Base-by-base conservation (phyloP, 2,113 vertebrate genomes). In the Phyllostomus hastatus region DNA sequence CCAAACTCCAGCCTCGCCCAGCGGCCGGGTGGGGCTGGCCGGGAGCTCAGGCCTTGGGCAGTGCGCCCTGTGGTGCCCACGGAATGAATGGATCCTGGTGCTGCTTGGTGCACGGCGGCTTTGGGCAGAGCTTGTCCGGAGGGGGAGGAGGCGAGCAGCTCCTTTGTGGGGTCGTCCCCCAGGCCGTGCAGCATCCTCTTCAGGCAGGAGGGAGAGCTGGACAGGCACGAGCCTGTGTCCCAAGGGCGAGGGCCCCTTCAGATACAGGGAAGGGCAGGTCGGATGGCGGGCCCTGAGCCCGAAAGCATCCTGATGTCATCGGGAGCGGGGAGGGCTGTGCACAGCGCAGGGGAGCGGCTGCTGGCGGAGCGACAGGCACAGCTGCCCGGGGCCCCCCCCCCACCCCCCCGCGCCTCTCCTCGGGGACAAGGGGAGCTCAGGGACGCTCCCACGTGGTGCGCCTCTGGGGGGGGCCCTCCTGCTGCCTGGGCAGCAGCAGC, bases 401-500 rank as follows among this genome's bases (percentile, higher is more conserved):
- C 89, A 1, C 0, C 48, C 28, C 86, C 1, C 0, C 48, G 24
- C 8, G 66, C 89, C 67, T 76, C 35, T 69, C 57, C 84, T 70
- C 2, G 1, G 38, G 35, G 50, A 69, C 57, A 2, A 50, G 41
- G 2, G 14, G 0, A 50, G 38, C 70, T 1, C 75, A 5, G n/a
- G 61, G 87, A 35, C 31, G 31, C 57, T 1, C 17, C 4, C 26
- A 26, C 5, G 1, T 1, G 14, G n/a, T 3, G 3, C 0, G 70
- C 19, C 22, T 48, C 5, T 4, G 41, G 48, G 87, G 41, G 48
- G 87, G n/a, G 28, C n/a, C 0, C 5, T 19, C 52, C 59, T 5
- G 5, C 61, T 46, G 54, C 38, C 17, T 0, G 24, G n/a, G 26
- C 80, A 6, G 35, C 0, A 4, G 48, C 38, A 2, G 35, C 35